These are phyloP conservation scores for Acanthopleura granulata DNA, from an alignment of 2,888 invertebrate species.

Conservation along the genomic window DNA sequence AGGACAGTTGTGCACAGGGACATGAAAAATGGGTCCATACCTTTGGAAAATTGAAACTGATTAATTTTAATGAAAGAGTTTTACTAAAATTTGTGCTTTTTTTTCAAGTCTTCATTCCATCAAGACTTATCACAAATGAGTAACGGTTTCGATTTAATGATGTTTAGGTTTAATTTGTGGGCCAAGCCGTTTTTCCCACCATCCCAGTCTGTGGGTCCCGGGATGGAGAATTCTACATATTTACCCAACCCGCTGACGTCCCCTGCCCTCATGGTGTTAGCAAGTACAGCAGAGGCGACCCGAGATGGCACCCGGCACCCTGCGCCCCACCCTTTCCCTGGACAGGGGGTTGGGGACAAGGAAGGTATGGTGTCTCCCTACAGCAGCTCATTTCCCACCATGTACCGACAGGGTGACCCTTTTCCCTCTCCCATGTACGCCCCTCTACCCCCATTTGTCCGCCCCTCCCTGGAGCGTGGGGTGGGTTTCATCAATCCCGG, in stretches of 20 bases:
- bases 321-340: conserved; percentile 43
- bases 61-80: too few relatives aligned
- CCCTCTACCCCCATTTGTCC: conserved; percentile 54
- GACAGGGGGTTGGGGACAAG: conserved; percentile 38
- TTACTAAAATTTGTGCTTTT: too few relatives aligned
- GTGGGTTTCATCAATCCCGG: conserved; percentile 49
- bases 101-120: too few relatives aligned
- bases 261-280: conserved; percentile 63
- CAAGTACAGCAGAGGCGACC: conserved; percentile 56
- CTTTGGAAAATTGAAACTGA: too few relatives aligned
- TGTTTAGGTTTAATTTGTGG: conserved; percentile 67
- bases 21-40: too few relatives aligned
- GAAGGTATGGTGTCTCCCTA: conserved; percentile 45
- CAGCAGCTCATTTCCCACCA: conserved; percentile 47
- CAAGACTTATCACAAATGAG: conserved; percentile 15
- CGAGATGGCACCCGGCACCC: conserved; percentile 49
- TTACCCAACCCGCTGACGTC: conserved; percentile 59
- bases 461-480: conserved; percentile 48
- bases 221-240: conserved; percentile 59
- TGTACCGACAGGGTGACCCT: conserved; percentile 61
- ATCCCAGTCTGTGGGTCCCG: conserved; percentile 46
- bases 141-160: conserved; percentile 44
- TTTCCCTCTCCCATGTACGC: conserved; percentile 62
- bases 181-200: conserved; percentile 57
- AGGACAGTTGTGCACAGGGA: too few relatives aligned